Evolutionary conservation across 2,797 vertebrate species (phyloP), one percentile per base, ranked within the genome.

Genomic region (Rhincodon typus): DNA sequence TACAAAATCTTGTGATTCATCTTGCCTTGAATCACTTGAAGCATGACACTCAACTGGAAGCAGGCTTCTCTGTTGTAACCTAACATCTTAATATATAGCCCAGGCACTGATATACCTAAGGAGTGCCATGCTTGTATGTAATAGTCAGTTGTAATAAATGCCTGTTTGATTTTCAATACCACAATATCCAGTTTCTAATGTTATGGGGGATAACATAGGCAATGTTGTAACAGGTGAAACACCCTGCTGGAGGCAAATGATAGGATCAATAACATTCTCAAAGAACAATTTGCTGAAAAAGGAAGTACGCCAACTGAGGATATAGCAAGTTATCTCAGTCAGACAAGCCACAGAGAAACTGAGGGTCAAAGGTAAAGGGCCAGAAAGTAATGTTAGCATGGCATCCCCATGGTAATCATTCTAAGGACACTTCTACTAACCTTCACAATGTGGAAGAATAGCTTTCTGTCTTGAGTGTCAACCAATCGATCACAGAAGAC

Each of bases 401-500:
- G 57, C 1, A 84, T 84, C 38, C 4, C 17, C 79, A 46, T 42
- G 23, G 42, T 8, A 46, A 84, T 46, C 15, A 84, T 46, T 46
- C 0, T 17, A 57, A 57, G 23, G 46, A 42, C 23, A 46, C 79
- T 17, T 88, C n/a, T 70, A 84, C 96, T 97, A 96, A 96, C 96
- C 82, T 96, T 96, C 69, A 96, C 67, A 94, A 96, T 97, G 95
- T 96, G 95, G 94, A 97, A 97, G 96, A 96, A 97, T 96, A 96
- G 94, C 96, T 96, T 96, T 30, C 50, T 86, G 50, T 97, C 96
- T 96, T 69, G 95, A 96, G 96, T 95, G 46, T 96, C 96, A 96
- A 96, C 96, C 96, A 94, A 96, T 96, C 96, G 96, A 96, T 96
- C 96, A 96, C 42, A 96, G 94, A 97, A 96, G 84, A 96, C 96